Base-by-base conservation (phyloP, 2,797 vertebrate species). In the Dendrocincla fuliginosa region DNA sequence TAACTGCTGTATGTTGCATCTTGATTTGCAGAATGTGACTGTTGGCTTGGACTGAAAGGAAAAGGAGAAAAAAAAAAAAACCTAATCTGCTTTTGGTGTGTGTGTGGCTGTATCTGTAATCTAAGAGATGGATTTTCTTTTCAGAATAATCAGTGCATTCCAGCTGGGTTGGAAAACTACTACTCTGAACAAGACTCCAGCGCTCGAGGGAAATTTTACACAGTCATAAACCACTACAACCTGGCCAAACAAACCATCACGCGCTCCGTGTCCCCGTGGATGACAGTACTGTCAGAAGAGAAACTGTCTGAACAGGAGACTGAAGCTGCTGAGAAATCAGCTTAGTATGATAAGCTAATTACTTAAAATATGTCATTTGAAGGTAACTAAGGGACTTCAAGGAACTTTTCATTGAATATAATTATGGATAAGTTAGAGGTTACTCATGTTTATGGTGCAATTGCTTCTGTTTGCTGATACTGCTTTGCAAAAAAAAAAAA, bases 151-250 rank as follows among this genome's bases (percentile, higher is more conserved):
- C 99, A 99, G 59, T 99, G 99, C 98, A 98, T 99, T 97, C 99
- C 99, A 24, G 98, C 98, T 23, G 99, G 99, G 84, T 97, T 99
- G 96, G 99, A 99, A 94, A 98, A 98, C 96, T 99, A 98, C 98
- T 99, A 98, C 87, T 98, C 99, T 7, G 98, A 99, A 86, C 99
- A 99, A 97, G 99, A 98, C 80, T 98, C 98, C 84, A 98, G 97
- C 2, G 97, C 98, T 84, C 98, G 98, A 57, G 99, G 99, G 78
- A 99, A 98, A 53, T 98, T 99, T 96, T 99, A 99, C 95, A 99
- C 99, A 5, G 98, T 99, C 96, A 99, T 99, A 97, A 99, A 99
- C 98, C 99, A 98, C 98, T 99, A 99, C 98, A 99, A 99, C 94
- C 98, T 99, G 96, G 99, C 99, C 97, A 99, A 99, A 97, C 99